These are phyloP conservation scores for Bacillus rossius DNA, from an alignment of 1,140 invertebrate genomes.

Conservation along the genomic window DNA sequence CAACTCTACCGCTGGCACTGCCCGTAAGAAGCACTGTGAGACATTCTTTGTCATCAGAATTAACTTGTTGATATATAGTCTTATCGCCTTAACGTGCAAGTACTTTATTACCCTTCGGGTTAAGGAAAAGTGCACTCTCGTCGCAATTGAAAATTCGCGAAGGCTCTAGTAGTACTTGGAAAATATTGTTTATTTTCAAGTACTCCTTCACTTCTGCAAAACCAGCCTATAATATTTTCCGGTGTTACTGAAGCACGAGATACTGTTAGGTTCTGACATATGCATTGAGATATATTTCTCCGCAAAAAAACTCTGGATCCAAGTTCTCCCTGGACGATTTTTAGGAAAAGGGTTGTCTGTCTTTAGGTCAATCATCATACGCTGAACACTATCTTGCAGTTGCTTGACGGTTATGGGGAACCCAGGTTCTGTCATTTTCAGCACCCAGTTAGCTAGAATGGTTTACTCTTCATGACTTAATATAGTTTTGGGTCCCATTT, in stretches of 20 bases:
- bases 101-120: constrained; percentile 30
- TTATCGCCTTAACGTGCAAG: constrained; percentile 29
- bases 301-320: constrained; percentile 1
- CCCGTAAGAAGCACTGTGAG: constrained; percentile 15
- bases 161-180: constrained; percentile 12
- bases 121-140: constrained; percentile 36
- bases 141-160: constrained; percentile 38
- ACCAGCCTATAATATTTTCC: background rate
- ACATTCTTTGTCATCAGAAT: constrained; percentile 13
- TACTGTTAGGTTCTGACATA: background rate
- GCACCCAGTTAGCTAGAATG: constrained; percentile 30
- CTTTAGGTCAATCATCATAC: constrained; percentile 32
- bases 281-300: background rate
- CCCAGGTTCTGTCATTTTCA: constrained; percentile 31
- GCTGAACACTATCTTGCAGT: constrained; percentile 36
- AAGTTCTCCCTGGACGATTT: constrained; percentile 1
- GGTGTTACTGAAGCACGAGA: background rate
- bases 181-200: background rate
- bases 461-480: constrained; percentile 26
- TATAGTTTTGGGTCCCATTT: background rate
- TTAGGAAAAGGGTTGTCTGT: constrained; percentile 13
- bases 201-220: background rate
- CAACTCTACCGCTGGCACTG: background rate
- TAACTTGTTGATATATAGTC: constrained; percentile 29
- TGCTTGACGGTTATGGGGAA: constrained; percentile 36